Evolutionary conservation across 2,888 invertebrate genomes (phyloP).

Genomic region (Eubasilissa splendida): DNA sequence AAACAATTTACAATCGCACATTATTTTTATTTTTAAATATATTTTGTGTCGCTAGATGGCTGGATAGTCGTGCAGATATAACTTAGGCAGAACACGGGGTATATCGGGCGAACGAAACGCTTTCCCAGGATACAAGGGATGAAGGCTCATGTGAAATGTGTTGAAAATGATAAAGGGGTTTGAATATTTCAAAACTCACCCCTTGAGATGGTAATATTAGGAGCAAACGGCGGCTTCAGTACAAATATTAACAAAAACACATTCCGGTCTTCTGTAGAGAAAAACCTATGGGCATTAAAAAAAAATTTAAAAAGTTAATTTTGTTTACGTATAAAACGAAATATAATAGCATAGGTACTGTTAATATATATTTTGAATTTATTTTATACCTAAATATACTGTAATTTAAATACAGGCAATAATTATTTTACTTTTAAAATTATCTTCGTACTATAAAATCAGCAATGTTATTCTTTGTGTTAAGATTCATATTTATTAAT

Average conservation of each 20-base stretch:
- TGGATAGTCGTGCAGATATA: not conserved
- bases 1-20: constrained; percentile 3
- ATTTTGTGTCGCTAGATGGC: not conserved
- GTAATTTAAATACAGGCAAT: no score
- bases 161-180: constrained; percentile 38
- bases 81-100: not conserved
- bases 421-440: no score
- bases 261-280: not conserved
- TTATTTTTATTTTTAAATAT: constrained; percentile 7
- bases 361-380: no score
- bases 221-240: not conserved
- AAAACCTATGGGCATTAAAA: not conserved
- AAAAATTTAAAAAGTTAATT: no score
- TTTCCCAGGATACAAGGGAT: not conserved
- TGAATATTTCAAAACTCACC: constrained; percentile 28
- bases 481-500: no score
- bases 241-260: constrained; percentile 7
- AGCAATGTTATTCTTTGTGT: no score
- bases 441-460: no score
- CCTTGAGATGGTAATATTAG: not conserved
- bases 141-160: constrained; percentile 33
- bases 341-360: no score
- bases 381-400: no score
- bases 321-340: no score
- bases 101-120: constrained; percentile 10